These are phyloP conservation scores for Xyrichtys novacula DNA, from an alignment of 2,797 vertebrate species.

Conservation along the genomic window DNA sequence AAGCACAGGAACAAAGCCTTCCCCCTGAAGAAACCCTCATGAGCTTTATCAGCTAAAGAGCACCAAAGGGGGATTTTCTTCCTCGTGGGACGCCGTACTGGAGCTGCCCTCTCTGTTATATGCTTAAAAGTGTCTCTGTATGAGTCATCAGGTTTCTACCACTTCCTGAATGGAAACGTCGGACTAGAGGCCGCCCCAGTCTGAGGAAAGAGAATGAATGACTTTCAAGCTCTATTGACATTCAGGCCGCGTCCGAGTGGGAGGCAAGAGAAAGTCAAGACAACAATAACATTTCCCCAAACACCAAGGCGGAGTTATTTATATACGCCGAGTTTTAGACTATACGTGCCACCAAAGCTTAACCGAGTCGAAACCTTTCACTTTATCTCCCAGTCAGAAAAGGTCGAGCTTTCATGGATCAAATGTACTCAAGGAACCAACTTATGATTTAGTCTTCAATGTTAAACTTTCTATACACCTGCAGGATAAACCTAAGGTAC, in stretches of 20 bases:
- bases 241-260: background rate
- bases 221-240: constrained; percentile 6
- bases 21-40: constrained; percentile 57
- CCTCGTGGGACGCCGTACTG: constrained; percentile 20
- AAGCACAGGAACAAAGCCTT: constrained; percentile 63
- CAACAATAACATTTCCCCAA: background rate
- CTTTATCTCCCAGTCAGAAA: background rate
- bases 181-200: background rate
- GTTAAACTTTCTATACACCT: too few species aligned
- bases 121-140: constrained; percentile 14
- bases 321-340: background rate
- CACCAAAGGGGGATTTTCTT: constrained; percentile 27
- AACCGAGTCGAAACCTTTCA: background rate
- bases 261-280: constrained; percentile 1
- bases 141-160: constrained; percentile 1
- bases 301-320: background rate
- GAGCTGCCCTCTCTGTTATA: constrained; percentile 7
- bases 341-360: background rate
- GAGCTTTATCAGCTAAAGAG: constrained; percentile 8
- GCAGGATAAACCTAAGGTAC: too few species aligned
- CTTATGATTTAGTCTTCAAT: too few species aligned
- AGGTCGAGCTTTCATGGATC: background rate
- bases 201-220: background rate
- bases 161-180: constrained; percentile 14
- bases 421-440: too few species aligned